These are phyloP conservation scores for Lucifuga dentata DNA, from an alignment of 2,113 vertebrate genomes.

Conservation along the genomic window DNA sequence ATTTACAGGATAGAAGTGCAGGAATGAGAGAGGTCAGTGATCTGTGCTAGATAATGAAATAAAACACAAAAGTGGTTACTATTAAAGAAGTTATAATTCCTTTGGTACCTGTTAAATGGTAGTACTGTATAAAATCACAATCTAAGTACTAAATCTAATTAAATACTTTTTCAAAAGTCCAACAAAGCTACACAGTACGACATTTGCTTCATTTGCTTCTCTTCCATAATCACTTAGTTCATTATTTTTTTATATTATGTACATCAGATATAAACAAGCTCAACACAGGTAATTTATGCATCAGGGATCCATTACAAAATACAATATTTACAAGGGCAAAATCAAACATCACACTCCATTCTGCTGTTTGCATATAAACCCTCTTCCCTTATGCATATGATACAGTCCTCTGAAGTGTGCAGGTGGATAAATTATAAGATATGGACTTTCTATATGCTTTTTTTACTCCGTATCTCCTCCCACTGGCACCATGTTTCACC, in stretches of 20 bases:
- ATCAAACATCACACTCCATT: conserved; percentile 44
- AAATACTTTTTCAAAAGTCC: not conserved
- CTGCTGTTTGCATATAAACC: conserved; percentile 44
- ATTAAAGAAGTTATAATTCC: not conserved
- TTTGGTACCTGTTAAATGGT: conserved; percentile 38
- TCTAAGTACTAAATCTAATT: conserved; percentile 24
- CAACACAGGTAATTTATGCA: conserved; percentile 29
- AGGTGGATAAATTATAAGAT: conserved; percentile 23
- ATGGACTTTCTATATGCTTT: not conserved
- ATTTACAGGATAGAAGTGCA: conserved; percentile 21
- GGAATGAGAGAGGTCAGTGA: conserved; percentile 30
- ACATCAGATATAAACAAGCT: conserved; percentile 41
- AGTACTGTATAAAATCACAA: too few species aligned
- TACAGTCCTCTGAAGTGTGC: not conserved
- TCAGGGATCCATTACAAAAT: conserved; percentile 18
- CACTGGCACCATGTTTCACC: conserved; percentile 12
- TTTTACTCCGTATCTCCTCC: not conserved
- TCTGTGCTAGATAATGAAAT: conserved; percentile 34
- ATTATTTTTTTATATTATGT: conserved; percentile 50
- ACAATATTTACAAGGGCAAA: conserved; percentile 70
- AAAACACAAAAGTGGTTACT: conserved; percentile 21
- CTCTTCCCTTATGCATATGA: conserved; percentile 32
- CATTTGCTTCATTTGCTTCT: too few species aligned
- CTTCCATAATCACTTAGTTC: conserved; percentile 44
- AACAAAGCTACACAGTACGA: conserved; percentile 6